Evolutionary conservation across 2,113 vertebrate genomes (phyloP).

Genomic region (Archilochus colubris): DNA sequence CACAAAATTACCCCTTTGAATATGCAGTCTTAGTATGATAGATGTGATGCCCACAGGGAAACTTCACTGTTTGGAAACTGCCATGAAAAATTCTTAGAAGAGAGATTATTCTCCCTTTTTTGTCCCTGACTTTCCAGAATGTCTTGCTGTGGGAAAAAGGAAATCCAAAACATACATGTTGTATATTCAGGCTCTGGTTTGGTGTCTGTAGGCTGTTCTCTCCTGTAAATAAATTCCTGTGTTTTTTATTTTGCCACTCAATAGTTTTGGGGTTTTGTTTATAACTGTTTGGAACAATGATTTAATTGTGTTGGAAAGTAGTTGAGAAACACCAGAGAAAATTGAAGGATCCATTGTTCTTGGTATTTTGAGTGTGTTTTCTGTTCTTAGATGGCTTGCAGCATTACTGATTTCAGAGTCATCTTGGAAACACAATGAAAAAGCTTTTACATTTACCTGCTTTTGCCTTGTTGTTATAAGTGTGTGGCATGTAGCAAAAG

Average conservation of each 20-base stretch:
- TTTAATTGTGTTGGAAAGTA: not conserved
- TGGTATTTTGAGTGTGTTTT: not conserved
- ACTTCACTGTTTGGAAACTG: not conserved
- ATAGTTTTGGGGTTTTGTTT: not conserved
- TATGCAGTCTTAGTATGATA: not conserved
- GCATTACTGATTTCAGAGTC: not conserved
- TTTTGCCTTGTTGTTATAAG: not conserved
- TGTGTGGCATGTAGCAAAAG: not conserved
- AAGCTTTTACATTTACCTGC: not conserved
- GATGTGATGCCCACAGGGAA: not conserved
- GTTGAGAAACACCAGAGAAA: not conserved
- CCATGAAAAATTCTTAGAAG: not conserved
- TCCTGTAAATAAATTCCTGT: not conserved
- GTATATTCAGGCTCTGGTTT: not conserved
- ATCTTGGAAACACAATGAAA: not conserved
- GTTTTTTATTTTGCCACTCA: not conserved
- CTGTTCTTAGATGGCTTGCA: not conserved
- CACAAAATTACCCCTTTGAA: not conserved
- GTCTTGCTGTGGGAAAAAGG: fast-evolving
- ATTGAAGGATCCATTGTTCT: not conserved
- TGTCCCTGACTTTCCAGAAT: not conserved
- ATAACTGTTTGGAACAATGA: not conserved
- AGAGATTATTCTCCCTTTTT: not conserved
- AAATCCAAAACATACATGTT: not conserved
- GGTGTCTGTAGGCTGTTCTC: not conserved